phyloP scores from a whole-genome alignment of 2,113 vertebrate species.

The Columba janthina region DNA sequence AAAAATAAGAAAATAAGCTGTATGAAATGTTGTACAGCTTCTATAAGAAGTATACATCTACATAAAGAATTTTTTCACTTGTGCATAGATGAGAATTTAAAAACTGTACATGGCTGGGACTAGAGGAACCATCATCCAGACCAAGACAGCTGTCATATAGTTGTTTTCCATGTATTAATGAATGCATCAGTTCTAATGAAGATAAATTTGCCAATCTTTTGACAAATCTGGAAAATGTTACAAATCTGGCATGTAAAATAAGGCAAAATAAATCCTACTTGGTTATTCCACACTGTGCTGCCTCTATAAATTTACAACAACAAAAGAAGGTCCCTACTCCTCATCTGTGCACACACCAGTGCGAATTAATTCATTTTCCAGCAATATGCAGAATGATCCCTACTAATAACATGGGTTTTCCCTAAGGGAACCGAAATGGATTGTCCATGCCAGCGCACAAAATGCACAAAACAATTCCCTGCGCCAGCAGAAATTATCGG shows the following conservation, averaged over 20 bases:
- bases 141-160: background rate
- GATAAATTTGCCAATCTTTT: background rate
- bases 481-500: background rate
- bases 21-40: fast-evolving
- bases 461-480: background rate
- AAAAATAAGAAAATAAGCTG: background rate
- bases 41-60: background rate
- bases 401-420: background rate
- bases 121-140: background rate
- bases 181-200: background rate
- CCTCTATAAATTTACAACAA: background rate
- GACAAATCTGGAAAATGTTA: background rate
- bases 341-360: background rate
- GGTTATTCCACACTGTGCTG: background rate
- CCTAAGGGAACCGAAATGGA: background rate
- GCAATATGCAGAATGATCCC: background rate
- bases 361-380: constrained; percentile 1
- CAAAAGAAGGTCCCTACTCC: background rate
- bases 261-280: background rate
- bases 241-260: background rate
- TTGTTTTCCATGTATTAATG: background rate
- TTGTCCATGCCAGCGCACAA: background rate
- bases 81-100: background rate
- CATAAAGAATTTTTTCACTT: fast-evolving
- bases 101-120: background rate